Base-by-base conservation (phyloP, 2,797 vertebrate genomes). In the Halcyon badia region DNA sequence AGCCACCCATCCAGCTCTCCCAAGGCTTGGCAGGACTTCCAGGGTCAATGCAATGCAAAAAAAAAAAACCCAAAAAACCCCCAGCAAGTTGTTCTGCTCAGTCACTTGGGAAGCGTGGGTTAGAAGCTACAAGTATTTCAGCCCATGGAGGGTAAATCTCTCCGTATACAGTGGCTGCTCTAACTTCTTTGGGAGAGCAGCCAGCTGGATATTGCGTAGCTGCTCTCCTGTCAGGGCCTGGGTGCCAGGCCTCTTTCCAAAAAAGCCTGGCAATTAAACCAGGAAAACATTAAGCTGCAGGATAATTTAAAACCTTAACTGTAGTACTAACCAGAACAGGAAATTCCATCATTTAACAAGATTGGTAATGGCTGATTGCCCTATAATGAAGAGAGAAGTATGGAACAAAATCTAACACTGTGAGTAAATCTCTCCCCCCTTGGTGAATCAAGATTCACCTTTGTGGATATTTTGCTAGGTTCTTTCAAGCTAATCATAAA, bases 241-340 rank as follows among this genome's bases (percentile, higher is more conserved):
- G 95, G 82, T 81, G 79, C 91, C 83, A 91, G 92, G 92, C 75
- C 75, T 71, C 57, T 80, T 96, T 89, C 93, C 93, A 48, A 48
- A 95, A 48, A 48, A 95, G 71, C 66, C 93, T 96, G 83, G 90
- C 77, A 96, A 77, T 95, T 90, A 94, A 91, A 95, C 56, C 80
- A 87, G 90, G 73, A 90, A 91, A 89, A 85, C 28, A 68, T 91
- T 90, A 64, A 69, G 24, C 4, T 94, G 52, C 57, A 70, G 68
- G 25, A 89, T 96, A 94, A 96, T 95, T 95, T 82, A 89, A 90
- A 90, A 60, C 46, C n/a, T 94, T 61, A 85, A 91, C 44, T 65
- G 33, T 48, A 70, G 66, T 64, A n/a, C 73, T 90, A 94, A 90
- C 60, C 83, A 96, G 87, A 90, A 88, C 54, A 95, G 96, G 93